Conservation (phyloP, 2,888 invertebrate species). For the Kryphioiulus occultus region DNA sequence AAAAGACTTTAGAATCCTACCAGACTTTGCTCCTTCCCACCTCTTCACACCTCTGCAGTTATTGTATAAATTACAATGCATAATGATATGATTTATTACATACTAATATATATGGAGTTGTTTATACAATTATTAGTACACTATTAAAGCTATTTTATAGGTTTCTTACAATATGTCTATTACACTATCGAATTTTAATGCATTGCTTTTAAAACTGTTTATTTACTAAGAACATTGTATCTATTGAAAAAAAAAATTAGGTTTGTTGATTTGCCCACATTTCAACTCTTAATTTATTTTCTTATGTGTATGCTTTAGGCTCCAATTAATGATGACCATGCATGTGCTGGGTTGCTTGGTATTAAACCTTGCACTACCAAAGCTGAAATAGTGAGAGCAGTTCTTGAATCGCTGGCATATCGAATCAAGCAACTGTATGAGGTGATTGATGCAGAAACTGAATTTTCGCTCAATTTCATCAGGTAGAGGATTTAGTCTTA, state of each 20-base stretch:
- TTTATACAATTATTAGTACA: too few species aligned
- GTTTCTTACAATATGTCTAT: too few species aligned
- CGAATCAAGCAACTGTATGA: constrained; percentile 79
- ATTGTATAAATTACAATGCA: too few species aligned
- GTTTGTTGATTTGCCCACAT: neutral
- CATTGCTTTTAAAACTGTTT: too few species aligned
- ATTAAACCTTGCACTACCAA: constrained; percentile 74
- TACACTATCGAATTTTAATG: too few species aligned
- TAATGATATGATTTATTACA: too few species aligned
- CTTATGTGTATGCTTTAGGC: constrained; percentile 69
- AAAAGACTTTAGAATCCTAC: neutral
- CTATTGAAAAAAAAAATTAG: too few species aligned
- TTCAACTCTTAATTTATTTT: constrained; percentile 8
- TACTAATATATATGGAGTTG: too few species aligned
- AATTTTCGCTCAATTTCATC: constrained; percentile 64
- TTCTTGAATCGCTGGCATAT: constrained; percentile 86
- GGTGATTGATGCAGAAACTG: constrained; percentile 75
- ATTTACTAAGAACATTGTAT: too few species aligned
- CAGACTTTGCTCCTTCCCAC: neutral
- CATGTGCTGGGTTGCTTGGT: constrained; percentile 84
- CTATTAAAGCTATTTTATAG: too few species aligned
- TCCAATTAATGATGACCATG: constrained; percentile 85
- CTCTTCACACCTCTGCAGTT: too few species aligned
- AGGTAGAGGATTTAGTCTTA: constrained; percentile 65
- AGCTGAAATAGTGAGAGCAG: constrained; percentile 80